Percentiles rank a stretch among this genome's conserved stretches.
phyloP scores from a whole-genome alignment of 2,797 vertebrate genomes.

The Acanthis flammea region DNA sequence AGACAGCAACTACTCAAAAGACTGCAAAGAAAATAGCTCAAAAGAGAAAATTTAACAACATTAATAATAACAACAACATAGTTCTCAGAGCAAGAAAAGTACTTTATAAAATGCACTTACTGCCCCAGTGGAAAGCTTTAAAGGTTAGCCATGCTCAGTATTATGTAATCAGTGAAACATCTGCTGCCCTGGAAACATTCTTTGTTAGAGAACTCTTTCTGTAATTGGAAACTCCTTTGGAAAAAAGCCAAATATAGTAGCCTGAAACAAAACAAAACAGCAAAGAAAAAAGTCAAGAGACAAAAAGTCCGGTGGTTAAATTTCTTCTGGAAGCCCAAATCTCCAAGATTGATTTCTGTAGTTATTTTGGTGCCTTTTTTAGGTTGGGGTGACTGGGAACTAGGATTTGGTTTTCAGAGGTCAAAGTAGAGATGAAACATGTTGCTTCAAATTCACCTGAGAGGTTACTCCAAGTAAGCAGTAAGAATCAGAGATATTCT shows the following conservation, averaged over 20 bases:
- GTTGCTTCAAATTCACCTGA: background rate
- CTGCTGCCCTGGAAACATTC: constrained; percentile 57
- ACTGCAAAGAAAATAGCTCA: background rate
- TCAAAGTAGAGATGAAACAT: background rate
- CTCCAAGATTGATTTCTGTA: background rate
- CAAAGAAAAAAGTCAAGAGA: background rate
- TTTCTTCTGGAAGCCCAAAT: background rate
- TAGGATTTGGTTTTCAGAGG: background rate
- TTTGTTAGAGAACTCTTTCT: constrained; percentile 40
- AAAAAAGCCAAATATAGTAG: constrained; percentile 46
- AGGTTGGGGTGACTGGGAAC: accelerated
- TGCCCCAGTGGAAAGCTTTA: background rate
- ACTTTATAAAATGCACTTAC: background rate
- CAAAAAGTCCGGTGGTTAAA: background rate
- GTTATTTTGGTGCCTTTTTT: background rate
- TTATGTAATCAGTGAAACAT: constrained; percentile 53
- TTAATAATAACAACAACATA: background rate
- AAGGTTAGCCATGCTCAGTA: constrained; percentile 14
- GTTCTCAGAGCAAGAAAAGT: background rate
- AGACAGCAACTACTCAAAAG: background rate
- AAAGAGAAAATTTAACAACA: background rate
- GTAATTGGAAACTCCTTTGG: constrained; percentile 46
- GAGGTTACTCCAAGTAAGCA: background rate
- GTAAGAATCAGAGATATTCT: background rate
- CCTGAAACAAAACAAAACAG: constrained; percentile 29